These are phyloP conservation scores for Agrilus mali DNA, from an alignment of 2,888 invertebrate species.

Conservation along the genomic window DNA sequence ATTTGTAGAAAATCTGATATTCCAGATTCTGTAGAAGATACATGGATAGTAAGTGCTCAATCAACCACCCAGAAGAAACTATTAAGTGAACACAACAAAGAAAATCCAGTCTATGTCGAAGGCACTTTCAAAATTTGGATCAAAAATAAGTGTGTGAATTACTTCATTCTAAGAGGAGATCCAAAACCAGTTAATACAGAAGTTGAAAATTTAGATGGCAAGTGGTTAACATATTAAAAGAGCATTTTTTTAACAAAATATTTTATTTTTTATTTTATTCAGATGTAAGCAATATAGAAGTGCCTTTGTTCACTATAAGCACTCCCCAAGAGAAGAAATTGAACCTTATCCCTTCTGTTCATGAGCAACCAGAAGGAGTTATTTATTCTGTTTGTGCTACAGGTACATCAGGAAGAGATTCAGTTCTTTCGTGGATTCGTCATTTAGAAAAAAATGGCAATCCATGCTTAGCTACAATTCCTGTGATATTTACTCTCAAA, in stretches of 20 bases:
- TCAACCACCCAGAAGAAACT: constrained; percentile 63
- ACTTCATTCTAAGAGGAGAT: constrained; percentile 70
- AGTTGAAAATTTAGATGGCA: constrained; percentile 55
- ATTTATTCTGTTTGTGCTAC: constrained; percentile 83
- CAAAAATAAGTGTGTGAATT: constrained; percentile 59
- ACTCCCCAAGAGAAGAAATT: constrained; percentile 32
- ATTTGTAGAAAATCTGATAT: constrained; percentile 51
- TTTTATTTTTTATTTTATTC: constrained; percentile 20
- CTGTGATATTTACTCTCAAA: constrained; percentile 74
- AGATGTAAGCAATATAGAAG: constrained; percentile 60
- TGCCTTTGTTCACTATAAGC: constrained; percentile 40
- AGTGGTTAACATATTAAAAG: constrained; percentile 7
- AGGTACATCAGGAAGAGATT: constrained; percentile 82
- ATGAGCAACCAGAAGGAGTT: constrained; percentile 88
- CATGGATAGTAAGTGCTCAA: constrained; percentile 86
- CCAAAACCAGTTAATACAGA: constrained; percentile 38
- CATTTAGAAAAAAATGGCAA: constrained; percentile 64
- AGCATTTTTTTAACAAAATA: constrained; percentile 1
- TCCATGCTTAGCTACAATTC: constrained; percentile 56
- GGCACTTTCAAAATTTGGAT: constrained; percentile 77
- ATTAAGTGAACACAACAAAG: constrained; percentile 46
- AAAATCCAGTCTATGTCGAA: constrained; percentile 64
- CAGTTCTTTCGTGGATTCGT: constrained; percentile 83
- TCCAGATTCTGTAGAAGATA: constrained; percentile 67
- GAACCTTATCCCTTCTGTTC: constrained; percentile 49